Base-by-base conservation (phyloP, 2,888 invertebrate genomes). In the Xestia sexstrigata region DNA sequence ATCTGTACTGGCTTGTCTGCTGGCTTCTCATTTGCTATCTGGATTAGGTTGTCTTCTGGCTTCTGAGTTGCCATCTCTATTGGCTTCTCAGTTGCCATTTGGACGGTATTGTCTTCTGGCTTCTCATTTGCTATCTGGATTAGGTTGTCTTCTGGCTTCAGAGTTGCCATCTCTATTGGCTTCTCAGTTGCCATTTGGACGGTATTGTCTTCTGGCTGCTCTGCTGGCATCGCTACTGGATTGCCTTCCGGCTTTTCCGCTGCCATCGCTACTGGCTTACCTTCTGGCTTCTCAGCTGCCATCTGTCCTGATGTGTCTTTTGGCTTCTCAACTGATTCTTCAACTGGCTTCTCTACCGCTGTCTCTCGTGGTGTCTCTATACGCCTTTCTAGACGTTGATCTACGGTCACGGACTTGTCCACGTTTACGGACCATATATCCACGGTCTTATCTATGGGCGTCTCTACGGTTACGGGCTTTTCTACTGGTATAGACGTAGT, bases 291-390 rank as follows among this genome's bases (percentile, higher is more conserved):
- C 60, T 62, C 30, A 20, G 9, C 0, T 5, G 11, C 7, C 20
- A 35, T 8, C 20, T 0, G 0, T 4, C 35, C 15, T 52, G 26
- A 7, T 5, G 15, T 5, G 0, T 30, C 23, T 71, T 1, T 2
- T 1, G 20, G 23, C 15, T 52, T 26, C 0, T 49, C 26, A 52
- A 23, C 4, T 4, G 42, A 5, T 23, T 30, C 23, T 0, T 30
- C 17, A n/a, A n/a, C 7, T 17, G 17, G 30, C 4, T n/a, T n/a
- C 11, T 52, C 52, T n/a, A 55, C 55, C n/a, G 26, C 30, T 15
- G 1, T 26, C 17, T 8, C n/a, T 5, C 17, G 2, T 6, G n/a
- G 6, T 6, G 5, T 52, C 11, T 30, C 20, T 23, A 11, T 23
- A 20, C 8, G 23, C 13, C 45, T 26, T 15, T 67, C 26, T 49